Percentiles rank a stretch among this genome's conserved stretches.
These are phyloP conservation scores for Paracyclopina nana DNA, from an alignment of 1,140 invertebrate species.

Conservation along the genomic window DNA sequence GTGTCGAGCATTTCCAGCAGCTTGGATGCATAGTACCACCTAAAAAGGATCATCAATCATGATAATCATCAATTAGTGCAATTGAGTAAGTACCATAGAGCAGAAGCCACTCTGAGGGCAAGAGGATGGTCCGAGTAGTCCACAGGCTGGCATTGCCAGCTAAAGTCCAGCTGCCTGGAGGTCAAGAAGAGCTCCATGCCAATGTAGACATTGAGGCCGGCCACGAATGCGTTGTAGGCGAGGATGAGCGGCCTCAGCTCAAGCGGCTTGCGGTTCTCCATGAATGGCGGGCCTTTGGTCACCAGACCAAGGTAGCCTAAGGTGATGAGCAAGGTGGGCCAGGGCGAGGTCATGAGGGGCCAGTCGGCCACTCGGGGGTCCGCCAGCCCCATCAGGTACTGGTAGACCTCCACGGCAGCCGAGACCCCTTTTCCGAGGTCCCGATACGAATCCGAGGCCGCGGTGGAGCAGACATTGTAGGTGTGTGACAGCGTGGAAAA, in stretches of 20 bases:
- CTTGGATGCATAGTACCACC: slow-evolving; percentile 92
- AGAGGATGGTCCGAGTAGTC: slow-evolving; percentile 52
- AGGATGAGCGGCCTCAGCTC: slow-evolving; percentile 52
- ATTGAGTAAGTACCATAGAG: no score
- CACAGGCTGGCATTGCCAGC: slow-evolving; percentile 72
- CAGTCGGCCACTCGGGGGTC: slow-evolving; percentile 62
- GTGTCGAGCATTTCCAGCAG: slow-evolving; percentile 82
- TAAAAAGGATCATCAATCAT: no score
- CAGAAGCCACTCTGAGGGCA: slow-evolving; percentile 68
- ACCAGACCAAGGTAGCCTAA: slow-evolving; percentile 56
- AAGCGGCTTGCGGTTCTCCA: slow-evolving; percentile 57
- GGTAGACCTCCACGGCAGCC: slow-evolving; percentile 7
- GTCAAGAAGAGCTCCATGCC: slow-evolving; percentile 48
- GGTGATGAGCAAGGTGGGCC: slow-evolving; percentile 51
- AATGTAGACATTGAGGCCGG: slow-evolving; percentile 63
- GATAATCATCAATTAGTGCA: no score
- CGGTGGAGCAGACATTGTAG: no score
- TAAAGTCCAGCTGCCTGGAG: slow-evolving; percentile 55
- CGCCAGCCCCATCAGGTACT: slow-evolving; percentile 23
- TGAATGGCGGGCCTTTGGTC: slow-evolving; percentile 54
- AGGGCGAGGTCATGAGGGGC: slow-evolving; percentile 61
- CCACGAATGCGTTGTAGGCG: slow-evolving; percentile 61
- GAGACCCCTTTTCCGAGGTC: no score
- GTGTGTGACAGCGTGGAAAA: no score
- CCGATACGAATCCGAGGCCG: no score